Evolutionary conservation across 2,113 vertebrate species (phyloP).

Genomic region (Halcyon malimbica): DNA sequence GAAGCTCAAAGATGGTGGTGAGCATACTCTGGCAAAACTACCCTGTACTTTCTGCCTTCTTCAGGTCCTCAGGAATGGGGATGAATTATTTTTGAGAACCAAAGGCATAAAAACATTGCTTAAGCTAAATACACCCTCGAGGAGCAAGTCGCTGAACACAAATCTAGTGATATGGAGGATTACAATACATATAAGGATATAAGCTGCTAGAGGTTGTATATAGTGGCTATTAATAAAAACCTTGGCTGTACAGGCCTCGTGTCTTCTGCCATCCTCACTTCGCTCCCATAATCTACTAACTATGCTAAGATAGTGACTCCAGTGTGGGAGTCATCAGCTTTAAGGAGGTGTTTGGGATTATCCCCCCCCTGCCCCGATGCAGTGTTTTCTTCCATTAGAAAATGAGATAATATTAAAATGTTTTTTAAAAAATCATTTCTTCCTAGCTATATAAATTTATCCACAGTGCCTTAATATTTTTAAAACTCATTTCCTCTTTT

Average conservation of each 20-base stretch:
- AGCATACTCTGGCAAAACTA: not conserved
- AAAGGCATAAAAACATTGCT: not conserved
- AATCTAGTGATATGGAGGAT: not conserved
- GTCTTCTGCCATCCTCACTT: not conserved
- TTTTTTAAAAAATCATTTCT: not conserved
- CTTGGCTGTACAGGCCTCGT: not conserved
- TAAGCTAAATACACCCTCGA: not conserved
- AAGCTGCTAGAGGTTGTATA: not conserved
- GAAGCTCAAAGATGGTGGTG: not conserved
- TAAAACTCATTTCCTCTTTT: conserved; percentile 40
- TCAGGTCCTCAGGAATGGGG: not conserved
- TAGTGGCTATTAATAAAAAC: not conserved
- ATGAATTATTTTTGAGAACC: not conserved
- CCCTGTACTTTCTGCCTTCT: not conserved
- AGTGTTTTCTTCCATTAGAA: not conserved
- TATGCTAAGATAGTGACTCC: not conserved
- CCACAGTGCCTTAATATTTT: conserved; percentile 2
- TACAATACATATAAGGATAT: not conserved
- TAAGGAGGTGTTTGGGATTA: not conserved
- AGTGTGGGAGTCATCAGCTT: not conserved
- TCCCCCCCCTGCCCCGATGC: not conserved
- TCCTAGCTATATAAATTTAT: not conserved
- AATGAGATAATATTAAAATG: not conserved
- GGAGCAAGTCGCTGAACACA: not conserved
- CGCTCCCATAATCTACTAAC: not conserved